Evolutionary conservation across 23 tunicate genomes (phyloP).

Genomic region (Botrylloides violaceus): DNA sequence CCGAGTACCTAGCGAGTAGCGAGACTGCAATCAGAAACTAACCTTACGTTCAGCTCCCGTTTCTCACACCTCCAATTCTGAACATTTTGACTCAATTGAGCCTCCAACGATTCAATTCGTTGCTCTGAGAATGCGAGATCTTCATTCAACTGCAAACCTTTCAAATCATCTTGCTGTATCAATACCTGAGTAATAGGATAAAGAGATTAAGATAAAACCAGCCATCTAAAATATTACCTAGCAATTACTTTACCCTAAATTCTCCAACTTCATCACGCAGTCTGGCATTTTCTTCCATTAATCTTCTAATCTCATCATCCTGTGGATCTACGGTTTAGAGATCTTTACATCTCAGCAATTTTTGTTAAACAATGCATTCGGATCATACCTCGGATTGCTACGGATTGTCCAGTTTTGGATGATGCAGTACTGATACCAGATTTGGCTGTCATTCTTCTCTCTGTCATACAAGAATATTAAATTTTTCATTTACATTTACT

Average conservation of each 20-base stretch:
- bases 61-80: neutral
- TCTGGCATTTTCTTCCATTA: neutral
- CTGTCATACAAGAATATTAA: no score
- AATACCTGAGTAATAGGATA: neutral
- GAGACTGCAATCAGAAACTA: neutral
- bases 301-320: neutral
- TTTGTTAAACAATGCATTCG: no score
- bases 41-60: neutral
- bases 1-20: no score
- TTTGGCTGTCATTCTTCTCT: no score
- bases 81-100: neutral
- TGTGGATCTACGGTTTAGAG: neutral
- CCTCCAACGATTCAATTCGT: neutral
- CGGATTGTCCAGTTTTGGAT: no score
- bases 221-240: neutral
- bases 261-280: neutral
- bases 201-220: neutral
- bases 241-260: neutral
- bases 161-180: neutral
- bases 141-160: neutral
- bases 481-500: no score
- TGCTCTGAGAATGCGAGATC: neutral
- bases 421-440: no score
- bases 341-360: no score
- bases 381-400: no score